Evolutionary conservation across 2,113 vertebrate species (phyloP).

Genomic region (Nycticryphes semicollaris): DNA sequence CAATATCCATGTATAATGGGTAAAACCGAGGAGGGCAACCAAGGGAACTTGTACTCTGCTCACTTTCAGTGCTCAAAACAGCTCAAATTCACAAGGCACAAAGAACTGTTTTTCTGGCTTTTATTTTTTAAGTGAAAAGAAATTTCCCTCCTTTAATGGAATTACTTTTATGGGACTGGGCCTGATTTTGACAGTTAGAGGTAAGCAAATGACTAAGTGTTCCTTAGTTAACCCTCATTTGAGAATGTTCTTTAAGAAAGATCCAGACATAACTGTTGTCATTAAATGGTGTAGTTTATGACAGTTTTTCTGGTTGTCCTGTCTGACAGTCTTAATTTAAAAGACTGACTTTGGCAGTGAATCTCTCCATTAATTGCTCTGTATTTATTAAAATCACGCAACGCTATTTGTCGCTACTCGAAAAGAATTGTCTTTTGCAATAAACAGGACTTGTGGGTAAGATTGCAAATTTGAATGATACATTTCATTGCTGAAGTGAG

Average conservation of each 20-base stretch:
- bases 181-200: background rate
- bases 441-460: background rate
- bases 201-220: slow-evolving; percentile 10
- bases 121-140: background rate
- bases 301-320: slow-evolving; percentile 7
- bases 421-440: background rate
- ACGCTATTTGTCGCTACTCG: background rate
- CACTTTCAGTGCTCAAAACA: background rate
- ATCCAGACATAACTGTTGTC: background rate
- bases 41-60: background rate
- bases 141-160: background rate
- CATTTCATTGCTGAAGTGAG: slow-evolving; percentile 19
- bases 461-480: background rate
- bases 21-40: background rate
- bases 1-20: background rate
- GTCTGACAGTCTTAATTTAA: slow-evolving; percentile 17
- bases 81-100: background rate
- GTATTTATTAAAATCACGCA: background rate
- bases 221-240: background rate
- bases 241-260: background rate
- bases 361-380: background rate
- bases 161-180: background rate
- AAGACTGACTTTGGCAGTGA: background rate
- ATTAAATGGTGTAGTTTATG: background rate
- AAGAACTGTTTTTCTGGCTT: background rate